Percentiles rank a stretch among this genome's conserved stretches.
Evolutionary conservation across 2,797 vertebrate genomes (phyloP).

Genomic region (Mareca strepera): DNA sequence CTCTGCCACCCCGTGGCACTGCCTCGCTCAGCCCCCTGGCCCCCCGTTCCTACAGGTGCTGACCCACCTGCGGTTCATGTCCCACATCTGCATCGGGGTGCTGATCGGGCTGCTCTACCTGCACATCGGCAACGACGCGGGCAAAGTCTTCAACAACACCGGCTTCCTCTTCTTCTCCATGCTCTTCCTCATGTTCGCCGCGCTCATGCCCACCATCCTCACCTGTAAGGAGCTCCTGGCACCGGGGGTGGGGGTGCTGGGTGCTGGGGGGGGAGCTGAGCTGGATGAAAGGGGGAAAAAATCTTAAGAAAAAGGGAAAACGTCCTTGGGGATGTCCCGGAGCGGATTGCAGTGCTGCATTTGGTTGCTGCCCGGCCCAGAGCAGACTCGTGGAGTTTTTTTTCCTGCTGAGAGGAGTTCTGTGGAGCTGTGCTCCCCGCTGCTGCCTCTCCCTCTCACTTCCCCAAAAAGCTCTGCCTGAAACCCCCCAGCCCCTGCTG

Average conservation of each 20-base stretch:
- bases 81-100: slow-evolving; percentile 92
- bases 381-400: not conserved
- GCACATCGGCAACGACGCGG: slow-evolving; percentile 95
- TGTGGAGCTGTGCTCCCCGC: not conserved
- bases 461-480: not conserved
- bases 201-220: slow-evolving; percentile 96
- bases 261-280: not conserved
- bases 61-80: slow-evolving; percentile 95
- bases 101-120: slow-evolving; percentile 97
- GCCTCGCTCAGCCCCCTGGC: not conserved
- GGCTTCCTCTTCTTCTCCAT: slow-evolving; percentile 99
- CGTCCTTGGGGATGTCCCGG: not conserved
- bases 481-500: not conserved
- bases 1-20: not conserved
- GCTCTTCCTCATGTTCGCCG: slow-evolving; percentile 98
- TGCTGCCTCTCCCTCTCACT: not conserved
- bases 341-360: not conserved
- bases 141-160: slow-evolving; percentile 98
- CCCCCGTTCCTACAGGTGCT: slow-evolving; percentile 82
- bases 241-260: accelerated
- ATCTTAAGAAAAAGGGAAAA: accelerated
- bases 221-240: slow-evolving; percentile 86
- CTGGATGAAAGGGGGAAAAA: not conserved
- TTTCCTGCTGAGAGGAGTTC: not conserved
- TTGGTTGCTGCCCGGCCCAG: not conserved